Base-by-base conservation (phyloP, 2,113 vertebrate species). In the Hypanus sabinus region DNA sequence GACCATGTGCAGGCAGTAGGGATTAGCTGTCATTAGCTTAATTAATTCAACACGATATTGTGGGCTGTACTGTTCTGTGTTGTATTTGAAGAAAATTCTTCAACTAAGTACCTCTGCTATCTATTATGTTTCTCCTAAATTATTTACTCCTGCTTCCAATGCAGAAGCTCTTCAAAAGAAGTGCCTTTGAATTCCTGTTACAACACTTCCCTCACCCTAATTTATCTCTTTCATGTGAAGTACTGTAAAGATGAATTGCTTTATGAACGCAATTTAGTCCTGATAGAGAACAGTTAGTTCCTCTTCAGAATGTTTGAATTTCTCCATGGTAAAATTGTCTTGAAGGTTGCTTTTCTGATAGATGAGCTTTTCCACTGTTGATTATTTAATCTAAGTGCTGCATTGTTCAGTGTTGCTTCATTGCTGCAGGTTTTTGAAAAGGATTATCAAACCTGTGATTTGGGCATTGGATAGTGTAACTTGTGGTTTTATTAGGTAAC, bases 331-430 rank as follows among this genome's bases (percentile, higher is more conserved):
- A 91, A 91, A 91, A 36, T 70, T 70, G 36, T 92, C n/a, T 16
- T 70, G n/a, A 33, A 71, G 65, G 36, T 92, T 38, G 90, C 83
- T 88, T 2, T 71, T 71, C 33, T 71, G 90, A 92, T 60, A 27
- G 57, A 62, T 88, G 62, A 60, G 62, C 70, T 24, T 92, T 71
- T 92, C 87, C 62, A 38, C 65, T 71, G 90, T 71, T 71, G 33
- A 33, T 88, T 92, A 92, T 71, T 92, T 92, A 14, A 92, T 71
- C 65, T 71, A 92, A 71, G 33, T 92, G 91, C 68, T 55, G 70
- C 70, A 46, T 6, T 93, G 33, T 70, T 70, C 70, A 92, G 38
- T 70, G 91, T 9, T 24, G 55, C 22, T 73, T 71, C 22, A 27
- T 46, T 36, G 87, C 38, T 93, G 70, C 91, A 93, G 36, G 91